These are phyloP conservation scores for Orestias chungarensis DNA, from an alignment of 2,797 vertebrate species.

Conservation along the genomic window DNA sequence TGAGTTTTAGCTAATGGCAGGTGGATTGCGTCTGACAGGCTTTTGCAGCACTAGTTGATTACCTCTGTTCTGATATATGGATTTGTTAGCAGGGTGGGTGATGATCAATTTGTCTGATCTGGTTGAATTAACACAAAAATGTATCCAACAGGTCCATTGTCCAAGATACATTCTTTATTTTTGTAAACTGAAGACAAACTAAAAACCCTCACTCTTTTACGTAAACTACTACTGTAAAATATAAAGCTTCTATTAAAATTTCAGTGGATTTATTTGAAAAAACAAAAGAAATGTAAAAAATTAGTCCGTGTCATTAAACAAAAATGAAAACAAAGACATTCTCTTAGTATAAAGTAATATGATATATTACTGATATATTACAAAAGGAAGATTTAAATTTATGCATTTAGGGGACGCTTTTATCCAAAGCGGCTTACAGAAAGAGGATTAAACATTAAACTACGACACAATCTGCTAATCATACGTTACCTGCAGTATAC, in stretches of 20 bases:
- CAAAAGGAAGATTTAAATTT: too few relatives aligned
- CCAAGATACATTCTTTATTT: background rate
- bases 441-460: too few relatives aligned
- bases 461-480: too few relatives aligned
- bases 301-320: background rate
- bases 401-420: too few relatives aligned
- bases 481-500: too few relatives aligned
- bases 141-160: background rate
- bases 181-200: background rate
- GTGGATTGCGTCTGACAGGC: conserved; percentile 53
- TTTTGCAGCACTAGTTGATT: conserved; percentile 46
- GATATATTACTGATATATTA: too few relatives aligned
- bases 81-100: conserved; percentile 2
- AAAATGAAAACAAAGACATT: background rate
- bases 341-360: too few relatives aligned
- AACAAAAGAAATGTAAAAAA: too few relatives aligned
- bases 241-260: too few relatives aligned
- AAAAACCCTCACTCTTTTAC: background rate
- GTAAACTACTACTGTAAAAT: too few relatives aligned
- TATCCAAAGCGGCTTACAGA: too few relatives aligned
- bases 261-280: too few relatives aligned
- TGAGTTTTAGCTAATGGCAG: conserved; percentile 56
- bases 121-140: conserved; percentile 8
- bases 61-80: conserved; percentile 28
- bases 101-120: conserved; percentile 2